A percentile compares a stretch with the other conserved stretches of the same genome.
Conservation (phyloP, 2,797 vertebrate species). For the Coregonus suidteri region DNA sequence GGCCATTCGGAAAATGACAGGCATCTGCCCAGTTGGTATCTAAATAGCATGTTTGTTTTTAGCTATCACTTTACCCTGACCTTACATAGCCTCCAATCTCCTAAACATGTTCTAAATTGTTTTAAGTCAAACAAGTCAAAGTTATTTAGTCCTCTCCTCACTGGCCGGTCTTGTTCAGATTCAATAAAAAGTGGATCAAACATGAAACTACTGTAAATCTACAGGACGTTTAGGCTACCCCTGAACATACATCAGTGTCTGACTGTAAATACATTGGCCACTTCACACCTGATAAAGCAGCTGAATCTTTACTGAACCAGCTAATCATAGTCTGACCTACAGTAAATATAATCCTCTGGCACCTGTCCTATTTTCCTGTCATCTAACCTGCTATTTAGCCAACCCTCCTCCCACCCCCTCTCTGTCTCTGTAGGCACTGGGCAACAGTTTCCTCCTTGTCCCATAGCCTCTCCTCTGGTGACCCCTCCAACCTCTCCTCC, state of each 20-base stretch:
- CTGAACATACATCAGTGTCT: neutral
- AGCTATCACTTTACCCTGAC: neutral
- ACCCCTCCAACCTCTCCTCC: too few species aligned
- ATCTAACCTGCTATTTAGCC: too few species aligned
- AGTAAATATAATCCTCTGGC: neutral
- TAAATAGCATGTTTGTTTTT: neutral
- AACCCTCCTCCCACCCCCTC: too few species aligned
- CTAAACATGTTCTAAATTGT: neutral
- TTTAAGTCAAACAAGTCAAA: neutral
- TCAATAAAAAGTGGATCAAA: neutral
- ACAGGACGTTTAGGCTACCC: neutral
- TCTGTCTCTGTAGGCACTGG: too few species aligned
- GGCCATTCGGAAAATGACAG: constrained; percentile 6
- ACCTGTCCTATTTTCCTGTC: too few species aligned
- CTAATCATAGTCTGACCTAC: neutral
- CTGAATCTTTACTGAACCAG: neutral
- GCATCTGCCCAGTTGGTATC: constrained; percentile 18
- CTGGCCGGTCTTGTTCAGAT: neutral
- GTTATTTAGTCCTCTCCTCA: too few species aligned
- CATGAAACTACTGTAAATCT: neutral
- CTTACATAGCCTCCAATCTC: neutral
- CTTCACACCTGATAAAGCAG: neutral
- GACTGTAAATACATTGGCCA: neutral
- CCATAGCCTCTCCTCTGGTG: too few species aligned
- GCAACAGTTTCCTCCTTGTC: too few species aligned